Base-by-base conservation (phyloP, 2,113 vertebrate species). In the Prochilodus magdalenae region DNA sequence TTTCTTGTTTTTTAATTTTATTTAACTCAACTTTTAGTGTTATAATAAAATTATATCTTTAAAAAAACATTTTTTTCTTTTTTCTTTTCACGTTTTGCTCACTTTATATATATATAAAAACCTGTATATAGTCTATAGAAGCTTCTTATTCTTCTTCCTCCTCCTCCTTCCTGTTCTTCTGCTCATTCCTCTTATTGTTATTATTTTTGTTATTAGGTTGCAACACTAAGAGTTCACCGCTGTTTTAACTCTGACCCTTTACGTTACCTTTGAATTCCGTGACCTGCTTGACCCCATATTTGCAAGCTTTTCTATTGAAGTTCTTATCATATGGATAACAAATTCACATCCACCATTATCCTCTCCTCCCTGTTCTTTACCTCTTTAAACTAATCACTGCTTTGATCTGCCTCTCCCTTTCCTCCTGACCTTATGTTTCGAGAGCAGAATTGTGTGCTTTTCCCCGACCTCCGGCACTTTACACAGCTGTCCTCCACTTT, bases 401-500 rank as follows among this genome's bases (percentile, higher is more conserved):
- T 84, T 86, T 81, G 67, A 86, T 84, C 83, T 77, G 67, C 70
- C 60, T 77, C 53, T 78, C 67, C 69, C 60, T 66, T 79, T 83
- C 53, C 67, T 82, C 60, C 73, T 87, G 75, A 77, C 77, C 73
- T 77, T 47, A 80, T 77, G 77, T 66, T 69, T 47, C 49, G 59
- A 36, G 40, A 51, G 51, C 24, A 59, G 33, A 44, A 70, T 83
- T 80, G 75, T 85, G 73, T 74, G 83, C 72, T 80, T 81, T 57
- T 3, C 74, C 62, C 33, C 77, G 53, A 69, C 76, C 73, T n/a
- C 30, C 49, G 55, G 67, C 82, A 81, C 67, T 81, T 84, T 83
- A 75, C 76, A 79, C 91, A 93, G 92, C 91, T 94, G 92, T 89
- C 82, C 81, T 82, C 85, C 91, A 92, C 89, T 91, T 89, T 91